Conservation (phyloP, 2,888 invertebrate genomes). For the Pyralis farinalis region DNA sequence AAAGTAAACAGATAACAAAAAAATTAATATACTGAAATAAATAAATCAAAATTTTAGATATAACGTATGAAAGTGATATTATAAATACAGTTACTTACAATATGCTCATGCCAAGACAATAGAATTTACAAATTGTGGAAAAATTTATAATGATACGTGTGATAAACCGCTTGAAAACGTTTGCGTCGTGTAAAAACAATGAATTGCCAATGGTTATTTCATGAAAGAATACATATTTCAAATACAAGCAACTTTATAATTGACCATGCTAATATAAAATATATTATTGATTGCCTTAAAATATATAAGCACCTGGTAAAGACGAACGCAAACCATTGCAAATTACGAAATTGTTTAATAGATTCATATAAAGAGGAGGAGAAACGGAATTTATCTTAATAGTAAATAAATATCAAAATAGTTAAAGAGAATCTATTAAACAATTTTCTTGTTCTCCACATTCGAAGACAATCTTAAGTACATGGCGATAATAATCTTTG, state of each 20-base stretch:
- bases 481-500: constrained; percentile 16
- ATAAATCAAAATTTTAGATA: constrained; percentile 23
- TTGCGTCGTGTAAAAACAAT: constrained; percentile 36
- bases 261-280: constrained; percentile 34
- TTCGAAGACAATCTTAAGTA: constrained; percentile 20
- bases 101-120: constrained; percentile 62
- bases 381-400: neutral
- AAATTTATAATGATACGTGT: constrained; percentile 40
- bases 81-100: constrained; percentile 28
- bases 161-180: constrained; percentile 20
- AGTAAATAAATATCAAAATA: neutral
- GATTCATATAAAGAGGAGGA: constrained; percentile 9
- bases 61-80: constrained; percentile 31
- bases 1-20: constrained; percentile 21
- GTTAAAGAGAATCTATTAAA: constrained; percentile 23
- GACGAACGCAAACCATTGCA: constrained; percentile 1
- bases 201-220: constrained; percentile 44
- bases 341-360: constrained; percentile 17
- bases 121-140: constrained; percentile 54
- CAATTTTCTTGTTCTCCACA: constrained; percentile 19
- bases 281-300: constrained; percentile 3
- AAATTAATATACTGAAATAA: constrained; percentile 27
- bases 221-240: constrained; percentile 31
- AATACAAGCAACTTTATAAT: constrained; percentile 39
- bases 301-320: constrained; percentile 3